A percentile compares a stretch with the other conserved stretches of the same genome.
These are phyloP conservation scores for Sus scrofa DNA, from an alignment of 2,113 vertebrate species.

Conservation along the genomic window DNA sequence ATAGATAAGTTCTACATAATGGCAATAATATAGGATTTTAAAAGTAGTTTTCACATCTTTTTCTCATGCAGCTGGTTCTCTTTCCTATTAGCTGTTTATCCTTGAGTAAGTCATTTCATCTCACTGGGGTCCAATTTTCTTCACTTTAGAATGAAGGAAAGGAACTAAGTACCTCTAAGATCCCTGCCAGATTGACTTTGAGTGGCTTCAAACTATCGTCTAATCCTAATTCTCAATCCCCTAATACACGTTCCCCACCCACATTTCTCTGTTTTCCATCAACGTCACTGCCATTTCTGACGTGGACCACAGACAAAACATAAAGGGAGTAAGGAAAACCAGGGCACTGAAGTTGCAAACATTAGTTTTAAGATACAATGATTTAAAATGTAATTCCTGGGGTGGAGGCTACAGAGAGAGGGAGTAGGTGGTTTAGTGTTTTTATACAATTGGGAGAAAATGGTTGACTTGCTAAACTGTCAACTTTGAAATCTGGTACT, in stretches of 20 bases:
- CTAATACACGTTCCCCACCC: neutral
- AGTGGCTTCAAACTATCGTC: neutral
- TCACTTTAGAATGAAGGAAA: neutral
- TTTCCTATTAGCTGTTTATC: neutral
- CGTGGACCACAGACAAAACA: neutral
- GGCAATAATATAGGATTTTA: neutral
- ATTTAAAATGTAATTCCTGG: neutral
- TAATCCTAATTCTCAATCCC: neutral
- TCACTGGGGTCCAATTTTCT: neutral
- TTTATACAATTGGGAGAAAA: neutral
- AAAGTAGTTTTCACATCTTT: neutral
- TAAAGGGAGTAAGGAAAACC: neutral
- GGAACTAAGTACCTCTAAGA: neutral
- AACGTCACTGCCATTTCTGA: neutral
- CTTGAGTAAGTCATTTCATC: neutral
- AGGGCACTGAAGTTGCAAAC: too few relatives aligned
- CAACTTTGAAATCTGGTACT: neutral
- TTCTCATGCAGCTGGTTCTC: neutral
- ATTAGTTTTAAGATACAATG: neutral
- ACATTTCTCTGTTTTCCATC: neutral
- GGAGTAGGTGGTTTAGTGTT: neutral
- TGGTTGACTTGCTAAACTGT: neutral
- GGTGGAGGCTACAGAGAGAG: rapidly evolving
- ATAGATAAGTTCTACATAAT: neutral
- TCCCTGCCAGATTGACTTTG: neutral